These are phyloP conservation scores for Horisme vitalbata DNA, from an alignment of 2,888 invertebrate genomes.

Conservation along the genomic window DNA sequence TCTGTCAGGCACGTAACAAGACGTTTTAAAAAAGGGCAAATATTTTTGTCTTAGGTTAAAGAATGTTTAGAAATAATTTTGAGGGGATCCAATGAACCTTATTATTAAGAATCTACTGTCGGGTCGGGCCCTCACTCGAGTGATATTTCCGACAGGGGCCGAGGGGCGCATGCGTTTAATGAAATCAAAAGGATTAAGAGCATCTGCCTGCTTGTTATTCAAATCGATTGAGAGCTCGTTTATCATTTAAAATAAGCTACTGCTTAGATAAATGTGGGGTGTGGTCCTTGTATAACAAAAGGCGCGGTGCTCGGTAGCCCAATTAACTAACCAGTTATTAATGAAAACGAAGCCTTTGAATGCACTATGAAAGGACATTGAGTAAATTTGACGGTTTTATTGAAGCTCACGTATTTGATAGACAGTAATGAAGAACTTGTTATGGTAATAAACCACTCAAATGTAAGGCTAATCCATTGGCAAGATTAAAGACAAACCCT, in stretches of 20 bases:
- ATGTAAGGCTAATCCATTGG: constrained; percentile 1
- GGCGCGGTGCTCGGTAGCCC: constrained; percentile 67
- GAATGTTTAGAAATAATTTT: constrained; percentile 34
- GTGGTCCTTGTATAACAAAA: constrained; percentile 76
- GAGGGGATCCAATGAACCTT: constrained; percentile 50
- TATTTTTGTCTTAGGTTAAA: constrained; percentile 38
- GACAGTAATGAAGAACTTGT: background rate
- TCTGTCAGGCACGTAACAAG: constrained; percentile 58
- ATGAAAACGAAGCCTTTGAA: constrained; percentile 50
- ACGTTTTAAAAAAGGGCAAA: constrained; percentile 38
- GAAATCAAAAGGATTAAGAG: constrained; percentile 83
- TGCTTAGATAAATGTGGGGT: constrained; percentile 79
- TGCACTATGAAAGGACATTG: constrained; percentile 35
- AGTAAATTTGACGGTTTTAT: constrained; percentile 42
- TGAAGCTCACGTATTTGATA: constrained; percentile 5
- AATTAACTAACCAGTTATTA: constrained; percentile 74
- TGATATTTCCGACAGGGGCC: constrained; percentile 81
- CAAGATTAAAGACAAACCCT: constrained; percentile 3
- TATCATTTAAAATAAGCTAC: constrained; percentile 82
- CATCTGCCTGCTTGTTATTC: constrained; percentile 83
- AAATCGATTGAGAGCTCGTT: constrained; percentile 82
- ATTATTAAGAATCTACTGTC: constrained; percentile 64
- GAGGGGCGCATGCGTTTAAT: constrained; percentile 81
- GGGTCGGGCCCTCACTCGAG: constrained; percentile 69
- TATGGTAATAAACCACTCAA: background rate